phyloP scores from a whole-genome alignment of 2,797 vertebrate genomes.

The Strix occidentalis region DNA sequence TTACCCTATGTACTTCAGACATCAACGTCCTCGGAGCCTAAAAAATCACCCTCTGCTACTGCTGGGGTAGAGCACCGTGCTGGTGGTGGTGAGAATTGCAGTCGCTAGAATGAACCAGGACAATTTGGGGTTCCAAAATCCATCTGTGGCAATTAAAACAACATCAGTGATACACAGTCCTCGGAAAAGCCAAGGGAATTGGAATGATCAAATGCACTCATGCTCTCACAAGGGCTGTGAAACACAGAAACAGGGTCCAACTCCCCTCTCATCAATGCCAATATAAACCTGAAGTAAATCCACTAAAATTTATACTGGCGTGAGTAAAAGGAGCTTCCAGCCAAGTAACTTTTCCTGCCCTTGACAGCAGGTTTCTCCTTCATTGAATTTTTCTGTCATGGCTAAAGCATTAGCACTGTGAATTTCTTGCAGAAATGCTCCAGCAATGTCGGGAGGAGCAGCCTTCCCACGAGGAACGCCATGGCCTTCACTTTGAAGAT shows the following conservation, averaged over 20 bases:
- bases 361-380: background rate
- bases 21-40: background rate
- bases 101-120: background rate
- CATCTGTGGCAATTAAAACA: background rate
- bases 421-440: background rate
- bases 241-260: background rate
- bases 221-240: background rate
- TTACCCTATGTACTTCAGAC: background rate
- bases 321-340: background rate
- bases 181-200: background rate
- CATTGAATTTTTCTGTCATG: background rate
- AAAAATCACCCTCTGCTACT: background rate
- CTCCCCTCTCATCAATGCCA: background rate
- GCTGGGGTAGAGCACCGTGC: background rate
- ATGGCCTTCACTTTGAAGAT: rapidly evolving
- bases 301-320: background rate
- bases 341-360: background rate
- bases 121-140: background rate
- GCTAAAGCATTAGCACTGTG: background rate
- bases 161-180: background rate
- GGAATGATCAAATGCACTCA: background rate
- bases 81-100: background rate
- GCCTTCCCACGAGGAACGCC: background rate
- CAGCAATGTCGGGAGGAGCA: background rate
- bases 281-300: background rate